Evolutionary conservation across 30 jellyfish, hydroid and myxozoan species (phyloP), one percentile per base, ranked within the genome.

Genomic region (Aurelia coerulea): DNA sequence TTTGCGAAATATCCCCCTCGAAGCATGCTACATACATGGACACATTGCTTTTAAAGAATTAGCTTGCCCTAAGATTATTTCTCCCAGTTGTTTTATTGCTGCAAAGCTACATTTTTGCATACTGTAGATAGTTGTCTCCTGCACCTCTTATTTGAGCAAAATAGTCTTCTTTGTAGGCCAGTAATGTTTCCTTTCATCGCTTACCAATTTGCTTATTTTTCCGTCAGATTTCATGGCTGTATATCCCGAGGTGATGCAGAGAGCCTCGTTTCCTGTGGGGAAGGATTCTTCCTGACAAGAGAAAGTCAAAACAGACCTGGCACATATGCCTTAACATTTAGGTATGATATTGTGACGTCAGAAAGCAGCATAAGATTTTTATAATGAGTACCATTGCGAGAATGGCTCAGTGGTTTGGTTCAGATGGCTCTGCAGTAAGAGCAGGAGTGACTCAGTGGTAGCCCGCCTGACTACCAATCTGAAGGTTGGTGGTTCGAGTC

Each of bases 291-390:
- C 80, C 83, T 92, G 49, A 92, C 97, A 15, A 64, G 98, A 29
- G 97, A 92, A 79, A 92, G 98, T 72, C 92, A 85, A 71, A 83
- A 96, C 41, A 97, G 79, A 76, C 98, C 98, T 12, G 98, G 96
- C 19, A 87, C 98, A 35, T 92, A 80, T 83, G 98, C 97, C 32
- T 67, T 92, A 32, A 88, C 97, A 10, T 92, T 92, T 78, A 58
- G 98, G 98, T 92, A 81, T 35, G 93, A 5, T 23, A n/a, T 1
- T 18, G 31, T n/a, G 16, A 76, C 34, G 12, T 54, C 50, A 17
- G 23, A 16, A 76, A 46, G 59, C 31, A 46, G 1, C 69, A 46
- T n/a, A 3, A 76, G 1, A 17, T 18, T 46, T 8, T 46, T 9
- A 42, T 42, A 6, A 42, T 42, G 11, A 4, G 11, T 5, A 1